phyloP scores from a whole-genome alignment of 2,113 vertebrate genomes.

The Pseudolaguvia tuberculata region DNA sequence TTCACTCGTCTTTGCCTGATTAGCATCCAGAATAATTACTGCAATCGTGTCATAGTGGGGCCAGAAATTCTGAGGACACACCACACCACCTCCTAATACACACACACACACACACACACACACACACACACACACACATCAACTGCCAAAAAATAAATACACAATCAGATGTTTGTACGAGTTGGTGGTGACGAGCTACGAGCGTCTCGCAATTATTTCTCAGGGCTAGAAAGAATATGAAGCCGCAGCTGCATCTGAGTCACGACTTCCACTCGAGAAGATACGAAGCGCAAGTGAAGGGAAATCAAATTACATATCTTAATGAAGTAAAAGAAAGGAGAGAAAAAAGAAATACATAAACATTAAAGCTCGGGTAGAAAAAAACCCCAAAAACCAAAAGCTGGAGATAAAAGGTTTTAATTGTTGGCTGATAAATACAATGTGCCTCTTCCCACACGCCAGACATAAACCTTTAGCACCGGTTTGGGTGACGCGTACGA shows the following conservation, averaged over 20 bases:
- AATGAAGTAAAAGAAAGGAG: neutral
- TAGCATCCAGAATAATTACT: slow-evolving; percentile 56
- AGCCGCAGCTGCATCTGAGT: slow-evolving; percentile 20
- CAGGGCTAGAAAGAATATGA: slow-evolving; percentile 1
- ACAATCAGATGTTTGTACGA: slow-evolving; percentile 1
- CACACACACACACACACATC: slow-evolving; percentile 1
- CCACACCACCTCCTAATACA: slow-evolving; percentile 13
- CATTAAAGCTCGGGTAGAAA: neutral
- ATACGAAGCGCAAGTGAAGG: neutral
- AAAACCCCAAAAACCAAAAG: too few species aligned
- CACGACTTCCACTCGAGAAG: slow-evolving; percentile 20
- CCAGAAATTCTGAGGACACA: slow-evolving; percentile 40
- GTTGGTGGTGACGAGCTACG: slow-evolving; percentile 5
- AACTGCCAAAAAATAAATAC: slow-evolving; percentile 26
- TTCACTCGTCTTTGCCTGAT: slow-evolving; percentile 46
- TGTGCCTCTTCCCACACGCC: too few species aligned
- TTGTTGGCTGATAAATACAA: neutral
- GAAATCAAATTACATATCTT: neutral
- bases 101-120: neutral
- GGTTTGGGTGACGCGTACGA: neutral
- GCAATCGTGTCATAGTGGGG: slow-evolving; percentile 53
- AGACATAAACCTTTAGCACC: neutral
- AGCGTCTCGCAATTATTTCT: slow-evolving; percentile 19
- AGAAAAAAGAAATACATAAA: neutral
- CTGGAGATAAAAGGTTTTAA: neutral